phyloP scores from a whole-genome alignment of 2,113 vertebrate species.

The Chinchilla lanigera region DNA sequence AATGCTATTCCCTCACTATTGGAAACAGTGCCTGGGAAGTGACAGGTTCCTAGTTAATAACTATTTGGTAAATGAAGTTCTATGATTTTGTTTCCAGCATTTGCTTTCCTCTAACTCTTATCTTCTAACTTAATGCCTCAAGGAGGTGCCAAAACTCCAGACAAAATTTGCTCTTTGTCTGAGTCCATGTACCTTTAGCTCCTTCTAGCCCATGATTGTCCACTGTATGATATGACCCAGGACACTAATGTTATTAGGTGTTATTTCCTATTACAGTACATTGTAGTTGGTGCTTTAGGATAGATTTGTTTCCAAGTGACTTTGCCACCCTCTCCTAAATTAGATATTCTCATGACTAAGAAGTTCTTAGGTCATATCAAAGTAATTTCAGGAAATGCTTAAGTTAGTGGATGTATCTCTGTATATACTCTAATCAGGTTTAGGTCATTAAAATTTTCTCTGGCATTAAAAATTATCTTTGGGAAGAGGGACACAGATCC shows the following conservation, averaged over 20 bases:
- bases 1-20: neutral
- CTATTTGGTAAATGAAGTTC: neutral
- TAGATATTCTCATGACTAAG: slow-evolving; percentile 43
- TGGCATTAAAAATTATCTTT: slow-evolving; percentile 28
- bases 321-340: neutral
- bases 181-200: neutral
- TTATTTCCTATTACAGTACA: neutral
- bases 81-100: neutral
- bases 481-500: neutral
- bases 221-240: neutral
- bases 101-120: neutral
- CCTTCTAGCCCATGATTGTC: neutral
- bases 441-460: neutral
- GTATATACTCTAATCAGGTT: neutral
- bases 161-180: neutral
- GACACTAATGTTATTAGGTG: neutral
- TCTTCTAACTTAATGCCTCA: neutral
- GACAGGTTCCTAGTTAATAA: neutral
- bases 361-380: slow-evolving; percentile 15
- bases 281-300: neutral
- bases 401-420: neutral
- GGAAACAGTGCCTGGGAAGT: neutral
- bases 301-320: neutral
- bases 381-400: slow-evolving; percentile 39
- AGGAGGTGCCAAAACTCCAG: neutral